Base-by-base conservation (phyloP, 1,140 invertebrate species). In the Asbolus verrucosus region DNA sequence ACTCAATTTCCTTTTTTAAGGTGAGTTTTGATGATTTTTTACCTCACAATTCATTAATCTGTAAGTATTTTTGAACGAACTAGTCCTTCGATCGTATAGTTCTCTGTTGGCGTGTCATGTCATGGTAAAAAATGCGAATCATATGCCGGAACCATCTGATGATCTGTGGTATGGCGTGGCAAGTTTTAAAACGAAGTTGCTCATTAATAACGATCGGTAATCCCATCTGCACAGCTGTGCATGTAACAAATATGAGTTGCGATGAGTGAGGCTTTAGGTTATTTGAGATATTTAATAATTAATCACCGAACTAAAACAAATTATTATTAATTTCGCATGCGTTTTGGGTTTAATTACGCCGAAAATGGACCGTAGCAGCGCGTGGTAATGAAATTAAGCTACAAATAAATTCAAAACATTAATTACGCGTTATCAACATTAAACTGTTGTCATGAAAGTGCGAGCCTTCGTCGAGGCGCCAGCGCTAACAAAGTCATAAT, bases 231-330 rank as follows among this genome's bases (percentile, higher is more conserved):
- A 27, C 24, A 27, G 24, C 24, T 27, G 24, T 8, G 24, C 3
- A 36, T 36, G 33, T 6, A 36, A 36, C 33, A 36, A 27, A 27
- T 27, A 27, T 11, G 33, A 2, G 33, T 36, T 4, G 6, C 33
- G n/a, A 11, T 8, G 33, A n/a, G 33, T 4, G 6, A 3, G n/a
- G 5, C 33, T 4, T 36, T n/a, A n/a, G 5, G 43, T 50, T 21
- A 50, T 50, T 21, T 18, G 43, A 50, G 43, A 50, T 50, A 41
- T 50, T 50, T 50, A 50, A 50, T 50, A 50, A 50, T 50, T 50
- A 50, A 50, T 50, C 43, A 50, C 43, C 43, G 43, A 50, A 50
- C 43, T 50, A 50, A 50, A 50, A 50, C 18, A 50, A 50, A 50
- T 50, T 50, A 50, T 50, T 50, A 50, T 50, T 18, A 50, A 50